Conservation (phyloP, 2,888 invertebrate genomes). For the Conus canariensis region DNA sequence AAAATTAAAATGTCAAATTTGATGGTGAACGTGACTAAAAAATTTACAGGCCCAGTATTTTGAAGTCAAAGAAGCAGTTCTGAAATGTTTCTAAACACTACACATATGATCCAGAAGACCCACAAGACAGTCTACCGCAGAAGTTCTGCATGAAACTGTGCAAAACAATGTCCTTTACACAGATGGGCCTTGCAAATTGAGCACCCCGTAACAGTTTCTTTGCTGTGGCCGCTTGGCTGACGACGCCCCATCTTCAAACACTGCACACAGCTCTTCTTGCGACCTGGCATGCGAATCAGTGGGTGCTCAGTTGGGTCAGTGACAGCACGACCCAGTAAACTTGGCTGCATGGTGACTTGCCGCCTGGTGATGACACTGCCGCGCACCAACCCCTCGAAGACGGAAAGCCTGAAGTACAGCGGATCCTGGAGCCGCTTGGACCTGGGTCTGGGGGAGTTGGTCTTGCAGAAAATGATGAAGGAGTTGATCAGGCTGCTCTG, state of each 20-base stretch:
- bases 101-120: background rate
- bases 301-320: conserved; percentile 27
- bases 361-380: conserved; percentile 14
- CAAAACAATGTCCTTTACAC: conserved; percentile 33
- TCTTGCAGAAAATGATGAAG: conserved; percentile 37
- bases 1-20: background rate
- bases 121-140: background rate
- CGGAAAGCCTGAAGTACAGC: background rate
- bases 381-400: conserved; percentile 18
- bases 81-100: background rate
- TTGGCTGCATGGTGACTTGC: background rate
- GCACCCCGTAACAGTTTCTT: conserved; percentile 40
- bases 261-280: conserved; percentile 28
- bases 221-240: conserved; percentile 1
- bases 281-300: conserved; percentile 6
- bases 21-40: background rate
- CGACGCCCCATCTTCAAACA: conserved; percentile 13
- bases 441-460: conserved; percentile 16
- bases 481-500: conserved; percentile 40
- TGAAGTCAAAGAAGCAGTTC: background rate
- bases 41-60: background rate
- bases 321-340: background rate
- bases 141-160: conserved; percentile 31
- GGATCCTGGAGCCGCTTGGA: background rate
- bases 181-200: background rate